Base-by-base conservation (phyloP, 2,797 vertebrate species). In the Bufotes viridis region DNA sequence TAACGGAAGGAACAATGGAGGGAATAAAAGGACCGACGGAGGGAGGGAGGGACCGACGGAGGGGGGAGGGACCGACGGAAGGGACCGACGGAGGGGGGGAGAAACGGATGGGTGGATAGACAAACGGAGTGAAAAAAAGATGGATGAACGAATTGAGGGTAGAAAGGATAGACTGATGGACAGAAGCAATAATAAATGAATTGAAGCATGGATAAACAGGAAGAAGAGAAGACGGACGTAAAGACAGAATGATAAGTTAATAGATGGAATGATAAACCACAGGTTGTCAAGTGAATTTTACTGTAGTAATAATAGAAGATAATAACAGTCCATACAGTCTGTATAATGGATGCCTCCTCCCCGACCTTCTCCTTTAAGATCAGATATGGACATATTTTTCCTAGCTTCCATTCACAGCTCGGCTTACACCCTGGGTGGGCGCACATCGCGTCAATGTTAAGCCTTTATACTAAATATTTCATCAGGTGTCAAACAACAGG, bases 401-500 rank as follows among this genome's bases (percentile, higher is more conserved):
- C 51, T 70, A 13, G 20, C 15, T 67, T 26, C 61, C 63, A 51
- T 69, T 53, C 53, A 9, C 81, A 69, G 42, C 81, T 82, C 81
- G 17, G 22, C 26, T 82, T 69, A 82, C 81, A 82, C 81, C 63
- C 81, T 17, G 49, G 34, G 8, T 18, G 72, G 60, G 42, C 42
- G 42, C 34, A 24, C 29, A 78, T 14, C 14, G 26, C 34, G 7
- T 22, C 22, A 42, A 65, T 67, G 60, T 85, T 17, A 78, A 61
- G 26, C 24, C 60, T n/a, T 20, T 22, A 4, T 42, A 14, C 42
- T 87, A 78, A 87, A 87, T 82, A 83, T 82, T 67, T 82, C 70
- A 87, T 83, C 69, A 57, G 12, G 69, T 57, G 69, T 53, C 86
- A 63, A 49, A 87, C 69, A 87, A 67, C 69, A 87, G 79, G 69